A percentile compares a stretch with the other conserved stretches of the same genome.
These are phyloP conservation scores for Thaleichthys pacificus DNA, from an alignment of 2,797 vertebrate genomes.

Conservation along the genomic window DNA sequence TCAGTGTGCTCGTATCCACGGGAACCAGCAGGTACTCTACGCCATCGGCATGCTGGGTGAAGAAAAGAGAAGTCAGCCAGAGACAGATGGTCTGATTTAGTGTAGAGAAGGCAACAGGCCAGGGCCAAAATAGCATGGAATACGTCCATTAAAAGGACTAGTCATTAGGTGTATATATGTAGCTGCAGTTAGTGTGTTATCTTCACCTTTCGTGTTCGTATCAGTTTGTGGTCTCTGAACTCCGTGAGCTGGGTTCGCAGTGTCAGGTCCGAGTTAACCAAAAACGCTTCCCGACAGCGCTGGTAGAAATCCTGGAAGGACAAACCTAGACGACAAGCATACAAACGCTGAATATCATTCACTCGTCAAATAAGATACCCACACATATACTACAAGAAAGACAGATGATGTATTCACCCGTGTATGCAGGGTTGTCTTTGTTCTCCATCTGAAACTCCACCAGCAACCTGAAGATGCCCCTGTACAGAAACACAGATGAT, in stretches of 20 bases:
- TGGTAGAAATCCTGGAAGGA: slow-evolving; percentile 99
- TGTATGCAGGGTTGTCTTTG: slow-evolving; percentile 89
- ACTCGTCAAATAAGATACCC: not conserved
- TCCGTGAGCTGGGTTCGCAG: slow-evolving; percentile 96
- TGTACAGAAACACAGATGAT: slow-evolving; percentile 48
- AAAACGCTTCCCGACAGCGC: slow-evolving; percentile 92
- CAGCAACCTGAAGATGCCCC: slow-evolving; percentile 94
- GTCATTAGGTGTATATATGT: not conserved
- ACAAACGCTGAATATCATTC: not conserved
- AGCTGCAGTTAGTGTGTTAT: not conserved
- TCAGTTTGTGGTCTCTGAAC: slow-evolving; percentile 96
- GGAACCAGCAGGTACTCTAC: slow-evolving; percentile 91
- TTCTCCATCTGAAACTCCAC: slow-evolving; percentile 92
- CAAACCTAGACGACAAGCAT: slow-evolving; percentile 75
- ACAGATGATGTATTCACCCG: slow-evolving; percentile 65
- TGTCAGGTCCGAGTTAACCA: slow-evolving; percentile 96
- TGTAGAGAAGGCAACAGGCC: not conserved
- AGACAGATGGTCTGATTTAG: not conserved
- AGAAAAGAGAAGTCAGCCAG: slow-evolving; percentile 28
- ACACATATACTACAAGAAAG: no score
- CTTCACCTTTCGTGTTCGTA: slow-evolving; percentile 88
- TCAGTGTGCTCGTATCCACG: slow-evolving; percentile 84
- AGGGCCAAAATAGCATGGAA: not conserved
- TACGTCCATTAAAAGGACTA: not conserved
- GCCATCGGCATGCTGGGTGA: slow-evolving; percentile 86